Base-by-base conservation (phyloP, 2,888 invertebrate genomes). In the Melinaea marsaeus region DNA sequence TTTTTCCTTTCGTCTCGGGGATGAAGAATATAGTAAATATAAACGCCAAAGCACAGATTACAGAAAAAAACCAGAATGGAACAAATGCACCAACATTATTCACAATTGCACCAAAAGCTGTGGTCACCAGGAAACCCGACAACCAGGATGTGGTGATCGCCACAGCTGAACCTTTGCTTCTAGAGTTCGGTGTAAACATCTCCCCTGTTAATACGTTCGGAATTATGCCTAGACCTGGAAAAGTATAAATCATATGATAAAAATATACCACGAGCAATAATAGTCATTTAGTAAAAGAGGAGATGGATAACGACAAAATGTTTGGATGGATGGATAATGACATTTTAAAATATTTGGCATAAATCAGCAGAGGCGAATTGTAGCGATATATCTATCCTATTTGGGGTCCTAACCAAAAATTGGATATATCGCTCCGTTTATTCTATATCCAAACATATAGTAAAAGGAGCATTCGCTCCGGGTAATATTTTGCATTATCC, bases 1-100 rank as follows among this genome's bases (percentile, higher is more conserved):
- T 93, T 77, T 94, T 93, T 0, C 96, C 96, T 79, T 95, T 95
- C 0, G 96, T 96, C 83, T 96, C 96, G 35, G 96, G 95, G 1
- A 97, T 90, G 57, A 92, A 84, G 55, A 93, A 88, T 4, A 92
- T 76, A 0, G 94, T 92, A 78, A 95, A 96, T 59, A 94, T 79
- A 66, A 93, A 92, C 0, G 93, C 91, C 0, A 92, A 6, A 0
- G 72, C 60, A 32, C 74, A 70, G n/a, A 69, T 71, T 0, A 77
- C 60, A 0, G 92, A 92, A 72, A 94, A 95, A 32, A 94, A 78
- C 92, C 94, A 94, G 78, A 94, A 95, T 0, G 93, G 92, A 48
- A 90, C 88, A 71, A 91, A 90, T n/a, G 86, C 84, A 6, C 94
- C 94, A 13, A 94, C 84, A 0, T 81, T 75, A 0, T 69, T 71